Conservation (phyloP, 2,888 invertebrate species). For the Bombyx huttoni region DNA sequence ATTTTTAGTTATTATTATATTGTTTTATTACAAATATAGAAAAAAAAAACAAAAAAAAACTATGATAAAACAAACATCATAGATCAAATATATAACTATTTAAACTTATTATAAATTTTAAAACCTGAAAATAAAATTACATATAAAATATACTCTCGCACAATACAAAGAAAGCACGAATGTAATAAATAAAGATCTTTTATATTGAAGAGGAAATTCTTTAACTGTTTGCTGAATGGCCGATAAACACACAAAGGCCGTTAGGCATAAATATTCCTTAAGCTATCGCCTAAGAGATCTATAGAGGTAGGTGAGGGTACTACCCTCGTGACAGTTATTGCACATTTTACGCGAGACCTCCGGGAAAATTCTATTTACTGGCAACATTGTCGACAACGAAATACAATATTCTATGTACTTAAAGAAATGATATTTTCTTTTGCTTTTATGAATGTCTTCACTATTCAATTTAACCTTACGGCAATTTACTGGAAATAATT, state of each 20-base stretch:
- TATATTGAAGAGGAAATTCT: conserved; percentile 13
- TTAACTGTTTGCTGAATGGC: conserved; percentile 37
- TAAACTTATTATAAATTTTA: too few species aligned
- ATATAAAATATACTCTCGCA: too few species aligned
- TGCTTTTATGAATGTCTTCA: too few species aligned
- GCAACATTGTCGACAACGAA: conserved; percentile 35
- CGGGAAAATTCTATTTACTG: conserved; percentile 43
- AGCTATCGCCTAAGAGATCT: conserved; percentile 41
- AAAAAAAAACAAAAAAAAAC: too few species aligned
- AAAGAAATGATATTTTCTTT: too few species aligned
- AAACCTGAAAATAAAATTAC: too few species aligned
- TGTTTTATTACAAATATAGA: too few species aligned
- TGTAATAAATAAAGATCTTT: background rate
- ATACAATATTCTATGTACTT: conserved; percentile 27
- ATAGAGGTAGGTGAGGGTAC: conserved; percentile 33
- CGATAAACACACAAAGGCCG: conserved; percentile 39
- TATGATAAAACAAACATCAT: too few species aligned
- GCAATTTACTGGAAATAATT: too few species aligned
- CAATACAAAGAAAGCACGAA: background rate
- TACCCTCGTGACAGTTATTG: conserved; percentile 50
- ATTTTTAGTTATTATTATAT: too few species aligned
- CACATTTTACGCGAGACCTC: conserved; percentile 48
- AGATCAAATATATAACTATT: too few species aligned
- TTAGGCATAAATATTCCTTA: conserved; percentile 44
- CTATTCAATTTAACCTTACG: too few species aligned